Percentiles rank a stretch among this genome's conserved stretches.
phyloP scores from a whole-genome alignment of 2,797 vertebrate genomes.

The Trachurus trachurus region DNA sequence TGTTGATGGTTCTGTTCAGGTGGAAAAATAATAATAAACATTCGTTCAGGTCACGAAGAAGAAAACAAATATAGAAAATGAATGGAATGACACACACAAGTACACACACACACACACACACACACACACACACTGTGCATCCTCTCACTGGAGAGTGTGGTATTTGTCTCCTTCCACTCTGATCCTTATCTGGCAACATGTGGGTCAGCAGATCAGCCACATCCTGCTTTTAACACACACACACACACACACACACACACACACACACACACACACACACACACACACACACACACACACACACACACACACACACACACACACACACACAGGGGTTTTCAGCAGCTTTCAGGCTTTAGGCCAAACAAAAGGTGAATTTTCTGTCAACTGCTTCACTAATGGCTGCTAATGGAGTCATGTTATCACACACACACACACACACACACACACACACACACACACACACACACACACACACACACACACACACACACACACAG shows the following conservation, averaged over 20 bases:
- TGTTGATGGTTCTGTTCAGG: too few relatives aligned
- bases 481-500: constrained; percentile 9
- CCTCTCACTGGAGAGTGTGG: constrained; percentile 5
- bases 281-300: constrained; percentile 21
- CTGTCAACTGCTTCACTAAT: constrained; percentile 10
- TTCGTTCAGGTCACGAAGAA: not conserved
- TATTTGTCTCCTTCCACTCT: constrained; percentile 57
- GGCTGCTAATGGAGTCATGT: constrained; percentile 53
- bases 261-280: constrained; percentile 22
- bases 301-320: constrained; percentile 19
- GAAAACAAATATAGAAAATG: not conserved
- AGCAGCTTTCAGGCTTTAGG: constrained; percentile 34
- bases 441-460: not conserved
- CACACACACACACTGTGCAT: constrained; percentile 21
- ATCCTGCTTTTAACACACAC: constrained; percentile 60
- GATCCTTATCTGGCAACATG: constrained; percentile 60
- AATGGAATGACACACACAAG: constrained; percentile 18
- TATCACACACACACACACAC: not conserved
- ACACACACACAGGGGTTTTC: not conserved
- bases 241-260: constrained; percentile 28
- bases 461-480: not conserved
- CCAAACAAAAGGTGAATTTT: constrained; percentile 57
- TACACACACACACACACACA: constrained; percentile 23
- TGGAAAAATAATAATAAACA: not conserved
- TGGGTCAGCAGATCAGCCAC: constrained; percentile 62